These are phyloP conservation scores for Temnothorax curvispinosus DNA, from an alignment of 1,140 invertebrate genomes.

Conservation along the genomic window DNA sequence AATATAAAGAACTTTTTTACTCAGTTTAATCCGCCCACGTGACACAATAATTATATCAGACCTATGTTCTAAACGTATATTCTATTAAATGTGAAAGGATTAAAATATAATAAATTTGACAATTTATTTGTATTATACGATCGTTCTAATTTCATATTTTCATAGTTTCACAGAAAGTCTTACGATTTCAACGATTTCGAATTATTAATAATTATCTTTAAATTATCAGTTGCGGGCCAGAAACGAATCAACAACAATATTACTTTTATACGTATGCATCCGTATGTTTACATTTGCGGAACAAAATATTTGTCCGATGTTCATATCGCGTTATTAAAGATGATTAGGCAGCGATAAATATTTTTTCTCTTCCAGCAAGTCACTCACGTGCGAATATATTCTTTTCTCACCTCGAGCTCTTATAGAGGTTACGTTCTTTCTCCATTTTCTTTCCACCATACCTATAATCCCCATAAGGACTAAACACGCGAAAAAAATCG, in stretches of 20 bases:
- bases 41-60: too few relatives aligned
- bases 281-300: background rate
- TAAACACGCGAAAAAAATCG: background rate
- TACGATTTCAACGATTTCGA: background rate
- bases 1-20: too few relatives aligned
- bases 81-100: background rate
- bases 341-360: conserved; percentile 16
- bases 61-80: too few relatives aligned
- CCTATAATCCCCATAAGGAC: too few relatives aligned
- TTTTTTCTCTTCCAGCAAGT: background rate
- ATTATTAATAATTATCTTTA: background rate
- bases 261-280: background rate
- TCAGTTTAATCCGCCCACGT: too few relatives aligned
- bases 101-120: background rate
- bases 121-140: background rate
- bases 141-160: background rate
- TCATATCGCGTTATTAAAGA: conserved; percentile 8
- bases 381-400: background rate
- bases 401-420: background rate
- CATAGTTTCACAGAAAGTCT: background rate
- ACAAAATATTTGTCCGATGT: background rate
- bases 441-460: too few relatives aligned
- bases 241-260: background rate
- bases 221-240: background rate
- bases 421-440: background rate